A percentile compares a stretch with the other conserved stretches of the same genome.
Conservation (phyloP, 1,140 invertebrate species). For the Heliconius himera region DNA sequence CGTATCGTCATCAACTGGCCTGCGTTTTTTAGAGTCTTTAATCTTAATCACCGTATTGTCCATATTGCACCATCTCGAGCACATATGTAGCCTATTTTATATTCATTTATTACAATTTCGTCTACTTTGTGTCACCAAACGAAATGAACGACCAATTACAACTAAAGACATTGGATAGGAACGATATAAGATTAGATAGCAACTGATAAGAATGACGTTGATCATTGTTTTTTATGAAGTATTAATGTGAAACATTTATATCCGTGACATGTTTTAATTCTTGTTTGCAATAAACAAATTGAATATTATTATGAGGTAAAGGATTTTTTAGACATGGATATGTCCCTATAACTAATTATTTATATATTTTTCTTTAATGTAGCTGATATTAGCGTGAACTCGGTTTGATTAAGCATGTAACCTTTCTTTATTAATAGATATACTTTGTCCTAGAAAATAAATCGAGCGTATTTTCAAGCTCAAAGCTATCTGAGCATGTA, state of each 20-base stretch:
- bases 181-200: conserved; percentile 71
- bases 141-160: conserved; percentile 60
- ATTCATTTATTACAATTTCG: conserved; percentile 45
- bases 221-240: conserved; percentile 3
- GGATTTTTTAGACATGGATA: not conserved
- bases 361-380: conserved; percentile 16
- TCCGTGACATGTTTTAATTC: not conserved
- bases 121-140: conserved; percentile 47
- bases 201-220: conserved; percentile 53
- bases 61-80: conserved; percentile 51
- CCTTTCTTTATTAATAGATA: conserved; percentile 74
- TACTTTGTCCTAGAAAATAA: conserved; percentile 76
- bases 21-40: conserved; percentile 52
- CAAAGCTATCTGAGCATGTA: conserved; percentile 65
- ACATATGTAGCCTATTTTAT: conserved; percentile 36
- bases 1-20: conserved; percentile 72
- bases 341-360: not conserved
- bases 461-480: conserved; percentile 69
- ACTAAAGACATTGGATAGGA: conserved; percentile 68
- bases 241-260: not conserved
- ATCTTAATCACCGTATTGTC: conserved; percentile 51
- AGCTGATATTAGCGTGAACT: conserved; percentile 17
- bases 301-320: not conserved
- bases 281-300: not conserved
- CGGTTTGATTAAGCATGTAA: conserved; percentile 68